A percentile compares a stretch with the other conserved stretches of the same genome.
phyloP scores from a whole-genome alignment of 2,797 vertebrate species.

The Chaetodon trifasciatus region DNA sequence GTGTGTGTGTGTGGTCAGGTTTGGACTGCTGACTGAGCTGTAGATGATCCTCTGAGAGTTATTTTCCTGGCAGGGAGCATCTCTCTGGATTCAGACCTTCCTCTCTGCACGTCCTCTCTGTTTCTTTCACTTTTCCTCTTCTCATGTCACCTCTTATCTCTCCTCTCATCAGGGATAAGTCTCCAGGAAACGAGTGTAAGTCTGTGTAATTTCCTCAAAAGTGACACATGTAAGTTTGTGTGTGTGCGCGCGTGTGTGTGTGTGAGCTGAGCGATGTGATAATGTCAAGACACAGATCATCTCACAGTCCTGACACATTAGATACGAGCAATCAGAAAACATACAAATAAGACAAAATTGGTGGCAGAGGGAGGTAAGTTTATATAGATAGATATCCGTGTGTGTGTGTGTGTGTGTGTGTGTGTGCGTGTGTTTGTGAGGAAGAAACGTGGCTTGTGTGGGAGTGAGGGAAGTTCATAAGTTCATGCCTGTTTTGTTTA shows the following conservation, averaged over 20 bases:
- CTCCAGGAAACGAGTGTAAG: no score
- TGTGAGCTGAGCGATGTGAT: background rate
- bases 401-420: background rate
- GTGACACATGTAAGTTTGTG: background rate
- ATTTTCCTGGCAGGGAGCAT: slow-evolving; percentile 40
- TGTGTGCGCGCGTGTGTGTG: no score
- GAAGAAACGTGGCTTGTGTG: slow-evolving; percentile 63
- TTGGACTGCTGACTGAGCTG: slow-evolving; percentile 19
- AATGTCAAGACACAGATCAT: no score
- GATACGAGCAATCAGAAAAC: slow-evolving; percentile 8
- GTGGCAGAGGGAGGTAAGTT: background rate
- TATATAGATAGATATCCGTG: background rate
- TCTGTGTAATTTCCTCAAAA: no score
- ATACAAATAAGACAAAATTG: background rate
- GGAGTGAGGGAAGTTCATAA: slow-evolving; percentile 34
- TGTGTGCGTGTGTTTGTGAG: background rate
- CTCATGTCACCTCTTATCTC: no score
- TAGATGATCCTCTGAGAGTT: slow-evolving; percentile 38
- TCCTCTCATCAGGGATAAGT: no score
- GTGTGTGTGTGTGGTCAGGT: no score
- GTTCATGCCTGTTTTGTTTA: slow-evolving; percentile 29
- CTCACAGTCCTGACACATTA: no score
- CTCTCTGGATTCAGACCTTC: slow-evolving; percentile 29
- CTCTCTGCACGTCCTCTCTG: background rate
- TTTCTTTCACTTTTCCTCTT: background rate